Percentiles rank a stretch among this genome's conserved stretches.
phyloP scores from a whole-genome alignment of 2,888 invertebrate genomes.

The Lysandra coridon region DNA sequence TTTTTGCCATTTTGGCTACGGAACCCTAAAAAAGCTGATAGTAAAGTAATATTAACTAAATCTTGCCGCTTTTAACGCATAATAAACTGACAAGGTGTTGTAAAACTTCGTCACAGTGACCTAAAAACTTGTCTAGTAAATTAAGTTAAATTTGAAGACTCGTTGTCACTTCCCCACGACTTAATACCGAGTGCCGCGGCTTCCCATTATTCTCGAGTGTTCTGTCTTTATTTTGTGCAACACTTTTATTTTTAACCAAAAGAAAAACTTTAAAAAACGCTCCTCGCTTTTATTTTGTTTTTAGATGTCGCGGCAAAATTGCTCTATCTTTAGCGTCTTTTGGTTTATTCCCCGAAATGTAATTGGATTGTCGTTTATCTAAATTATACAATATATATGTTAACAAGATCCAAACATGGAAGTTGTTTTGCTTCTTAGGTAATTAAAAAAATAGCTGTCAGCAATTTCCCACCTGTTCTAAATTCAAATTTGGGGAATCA shows the following conservation, averaged over 20 bases:
- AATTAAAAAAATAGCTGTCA: slow-evolving; percentile 10
- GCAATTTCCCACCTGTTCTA: slow-evolving; percentile 17
- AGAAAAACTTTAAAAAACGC: not conserved
- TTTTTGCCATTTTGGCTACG: too few species aligned
- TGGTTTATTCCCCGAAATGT: not conserved
- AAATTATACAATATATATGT: not conserved
- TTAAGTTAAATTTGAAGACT: slow-evolving; percentile 58
- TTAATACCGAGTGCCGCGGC: slow-evolving; percentile 29
- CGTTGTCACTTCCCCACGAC: slow-evolving; percentile 52
- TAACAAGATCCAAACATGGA: not conserved
- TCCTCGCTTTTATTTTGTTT: not conserved
- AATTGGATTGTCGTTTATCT: not conserved
- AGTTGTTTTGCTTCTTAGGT: not conserved
- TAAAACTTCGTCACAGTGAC: slow-evolving; percentile 55
- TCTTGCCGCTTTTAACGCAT: slow-evolving; percentile 50
- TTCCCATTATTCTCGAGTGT: slow-evolving; percentile 26
- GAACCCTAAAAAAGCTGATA: not conserved
- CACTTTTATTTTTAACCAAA: slow-evolving; percentile 23
- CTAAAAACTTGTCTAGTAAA: slow-evolving; percentile 53
- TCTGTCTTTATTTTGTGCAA: slow-evolving; percentile 24
- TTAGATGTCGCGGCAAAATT: not conserved
- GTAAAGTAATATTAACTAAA: not conserved
- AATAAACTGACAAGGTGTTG: slow-evolving; percentile 63
- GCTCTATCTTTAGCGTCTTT: not conserved
- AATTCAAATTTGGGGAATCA: not conserved